Base-by-base conservation (phyloP, 2,888 invertebrate species). In the Apomyelois bistriatella region DNA sequence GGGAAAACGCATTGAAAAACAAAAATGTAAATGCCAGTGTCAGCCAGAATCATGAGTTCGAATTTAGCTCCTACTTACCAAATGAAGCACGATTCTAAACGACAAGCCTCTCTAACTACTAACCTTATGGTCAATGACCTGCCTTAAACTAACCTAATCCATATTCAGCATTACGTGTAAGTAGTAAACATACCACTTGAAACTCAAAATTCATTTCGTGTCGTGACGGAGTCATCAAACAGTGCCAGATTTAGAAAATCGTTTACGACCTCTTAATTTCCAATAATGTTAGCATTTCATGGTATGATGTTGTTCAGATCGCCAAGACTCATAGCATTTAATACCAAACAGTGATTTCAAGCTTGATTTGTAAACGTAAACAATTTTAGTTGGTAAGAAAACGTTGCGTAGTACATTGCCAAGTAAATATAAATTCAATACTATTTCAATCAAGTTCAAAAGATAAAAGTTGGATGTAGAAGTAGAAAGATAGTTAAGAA, bases 231-330 rank as follows among this genome's bases (percentile, higher is more conserved):
- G 30, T 43, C 43, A 43, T 9, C 9, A 12, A 28, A 36, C 10
- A 13, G 38, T 17, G 38, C 28, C 48, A 38, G 22, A 15, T 48
- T 38, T 22, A 35, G 40, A 22, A n/a, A 35, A 51, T 17, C 22
- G 43, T 57, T 60, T 59, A 58, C 42, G 51, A 51, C 40, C 60
- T 57, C 48, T 69, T 64, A 60, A 64, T 62, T 61, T 40, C 56
- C 62, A 57, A 64, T 69, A 66, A 66, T 57, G 66, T 62, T 63
- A 59, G 62, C 62, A 59, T 59, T 61, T 48, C 52, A 28, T 32
- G 32, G 22, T 5, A 22, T 35, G 13, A 36, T 48, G 48, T 41
- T 41, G 46, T 17, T 12, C 35, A 13, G 7, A 38, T 30, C 32
- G 46, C 40, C 30, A 12, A 38, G 38, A 47, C 41, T 56, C 48